These are phyloP conservation scores for Harpalus rufipes DNA, from an alignment of 2,888 invertebrate species.

Conservation along the genomic window DNA sequence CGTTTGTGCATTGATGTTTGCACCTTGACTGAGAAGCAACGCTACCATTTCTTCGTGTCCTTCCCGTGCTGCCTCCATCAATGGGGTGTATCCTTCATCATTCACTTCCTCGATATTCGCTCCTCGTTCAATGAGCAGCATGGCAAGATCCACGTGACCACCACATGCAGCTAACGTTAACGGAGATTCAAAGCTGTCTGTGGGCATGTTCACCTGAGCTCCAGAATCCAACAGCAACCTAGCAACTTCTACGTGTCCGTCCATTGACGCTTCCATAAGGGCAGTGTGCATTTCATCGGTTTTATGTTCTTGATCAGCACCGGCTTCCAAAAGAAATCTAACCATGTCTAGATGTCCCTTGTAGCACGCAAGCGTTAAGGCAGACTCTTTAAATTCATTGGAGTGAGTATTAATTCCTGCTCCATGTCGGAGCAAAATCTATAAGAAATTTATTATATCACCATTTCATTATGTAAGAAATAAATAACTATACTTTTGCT, in stretches of 20 bases:
- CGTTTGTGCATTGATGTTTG: slow-evolving; percentile 98
- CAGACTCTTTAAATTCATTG: slow-evolving; percentile 99
- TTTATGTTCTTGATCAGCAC: slow-evolving; percentile 98
- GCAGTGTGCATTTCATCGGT: slow-evolving; percentile 99
- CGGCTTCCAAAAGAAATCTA: slow-evolving; percentile 95
- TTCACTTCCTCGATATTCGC: slow-evolving; percentile 99
- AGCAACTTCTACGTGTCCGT: slow-evolving; percentile 99
- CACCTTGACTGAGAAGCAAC: slow-evolving; percentile 93
- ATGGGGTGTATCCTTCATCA: slow-evolving; percentile 99
- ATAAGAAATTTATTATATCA: slow-evolving; percentile 69
- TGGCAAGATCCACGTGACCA: slow-evolving; percentile 98
- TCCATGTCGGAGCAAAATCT: slow-evolving; percentile 92
- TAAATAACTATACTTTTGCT: slow-evolving; percentile 80
- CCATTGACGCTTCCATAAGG: slow-evolving; percentile 99
- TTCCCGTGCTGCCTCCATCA: slow-evolving; percentile 99
- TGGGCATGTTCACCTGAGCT: slow-evolving; percentile 98
- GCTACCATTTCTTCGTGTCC: slow-evolving; percentile 99
- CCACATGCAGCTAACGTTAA: slow-evolving; percentile 98
- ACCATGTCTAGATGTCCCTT: slow-evolving; percentile 99
- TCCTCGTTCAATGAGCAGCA: slow-evolving; percentile 96
- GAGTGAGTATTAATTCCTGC: slow-evolving; percentile 99
- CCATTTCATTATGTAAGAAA: neutral
- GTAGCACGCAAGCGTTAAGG: slow-evolving; percentile 89
- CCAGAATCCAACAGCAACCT: slow-evolving; percentile 96
- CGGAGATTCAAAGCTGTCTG: slow-evolving; percentile 99